Evolutionary conservation across 1,140 invertebrate species (phyloP), one percentile per base, ranked within the genome.

Genomic region (Parasteatoda tepidariorum): DNA sequence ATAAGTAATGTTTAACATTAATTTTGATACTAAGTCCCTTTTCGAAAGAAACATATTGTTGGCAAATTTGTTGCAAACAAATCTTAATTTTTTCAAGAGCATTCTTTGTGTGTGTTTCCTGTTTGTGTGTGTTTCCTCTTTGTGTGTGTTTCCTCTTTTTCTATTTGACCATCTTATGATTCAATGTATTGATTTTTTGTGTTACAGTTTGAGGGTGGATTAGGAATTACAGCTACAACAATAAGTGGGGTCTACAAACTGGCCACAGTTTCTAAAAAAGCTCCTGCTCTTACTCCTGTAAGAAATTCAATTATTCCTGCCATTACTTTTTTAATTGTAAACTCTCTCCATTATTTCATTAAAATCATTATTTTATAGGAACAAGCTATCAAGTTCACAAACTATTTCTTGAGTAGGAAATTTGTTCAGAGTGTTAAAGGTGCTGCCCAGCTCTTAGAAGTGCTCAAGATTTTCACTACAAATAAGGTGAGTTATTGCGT

Each of bases 151-250:
- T n/a, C n/a, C n/a, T n/a, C n/a, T n/a, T n/a, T n/a, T n/a, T n/a
- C n/a, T n/a, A n/a, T n/a, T n/a, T n/a, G n/a, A n/a, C n/a, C n/a
- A n/a, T n/a, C n/a, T n/a, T n/a, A n/a, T n/a, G n/a, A n/a, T n/a
- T n/a, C n/a, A n/a, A n/a, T n/a, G n/a, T n/a, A n/a, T n/a, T n/a
- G n/a, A n/a, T n/a, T n/a, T n/a, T n/a, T n/a, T n/a, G n/a, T n/a
- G 68, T 86, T 97, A 54, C 94, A 98, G 90, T 98, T 97, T 90
- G 97, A 98, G 90, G 97, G 97, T 54, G 97, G 97, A 7, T 90
- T 94, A 2, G 92, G 91, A 54, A 91, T 90, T 4, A 92, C 91
- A 41, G 92, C 93, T 85, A 88, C 93, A 22, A 88, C 95, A n/a
- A 88, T 95, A 11, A 93, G 92, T 89, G 94, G 94, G 78, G 91